Base-by-base conservation (phyloP, 2,888 invertebrate genomes). In the Melinaea marsaeus region DNA sequence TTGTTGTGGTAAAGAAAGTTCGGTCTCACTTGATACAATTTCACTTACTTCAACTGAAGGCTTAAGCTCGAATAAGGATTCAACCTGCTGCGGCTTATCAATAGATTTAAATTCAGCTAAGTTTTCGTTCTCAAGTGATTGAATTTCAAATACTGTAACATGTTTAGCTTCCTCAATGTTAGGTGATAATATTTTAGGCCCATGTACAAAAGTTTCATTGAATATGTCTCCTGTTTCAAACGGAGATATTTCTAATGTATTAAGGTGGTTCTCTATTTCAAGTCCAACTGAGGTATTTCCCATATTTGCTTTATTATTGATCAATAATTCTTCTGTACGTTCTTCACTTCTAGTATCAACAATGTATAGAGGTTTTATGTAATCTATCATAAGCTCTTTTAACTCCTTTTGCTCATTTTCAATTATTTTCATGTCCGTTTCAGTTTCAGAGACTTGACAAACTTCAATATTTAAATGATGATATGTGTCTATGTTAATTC, bases 271-370 rank as follows among this genome's bases (percentile, higher is more conserved):
- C 71, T 74, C 83, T 45, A 77, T 59, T 73, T 84, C 77, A 60
- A 85, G 62, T 60, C 76, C 79, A n/a, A 80, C 48, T 7, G 61
- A 66, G 13, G 80, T 71, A 45, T 68, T 71, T 7, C 65, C 61
- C 55, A 69, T 68, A 69, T 75, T 77, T 3, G 66, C 5, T 62
- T 71, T 74, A 13, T 72, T 68, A 9, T 47, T n/a, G 13, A 65
- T 6, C 33, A 64, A 63, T 7, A 83, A 71, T 47, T 81, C 76
- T 67, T 78, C 75, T 37, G 76, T 72, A 47, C 67, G 75, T 74
- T 93, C 92, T 72, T 88, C 89, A 55, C 81, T 75, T 64, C 87
- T 83, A 42, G 90, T 79, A 84, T 93, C 92, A 45, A 83, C 92
- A 0, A 93, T 75, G 61, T 74, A 63, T 55, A 86, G 63, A 22